These are phyloP conservation scores for Bradypodion pumilum DNA, from an alignment of 2,797 vertebrate species.

Conservation along the genomic window DNA sequence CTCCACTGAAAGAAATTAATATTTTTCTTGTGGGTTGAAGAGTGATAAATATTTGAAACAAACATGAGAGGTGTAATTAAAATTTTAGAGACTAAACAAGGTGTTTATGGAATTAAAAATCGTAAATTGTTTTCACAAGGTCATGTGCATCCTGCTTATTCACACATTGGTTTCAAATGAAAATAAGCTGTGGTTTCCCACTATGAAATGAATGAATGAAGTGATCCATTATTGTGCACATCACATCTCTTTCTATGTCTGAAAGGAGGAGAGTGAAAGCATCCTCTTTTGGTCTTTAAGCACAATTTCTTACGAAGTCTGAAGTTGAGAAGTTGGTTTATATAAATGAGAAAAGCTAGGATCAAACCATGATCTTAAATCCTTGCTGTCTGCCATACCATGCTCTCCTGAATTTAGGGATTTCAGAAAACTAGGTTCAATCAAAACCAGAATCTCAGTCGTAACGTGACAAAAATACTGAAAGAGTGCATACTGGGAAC, in stretches of 20 bases:
- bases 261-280: background rate
- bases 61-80: background rate
- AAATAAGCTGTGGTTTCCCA: background rate
- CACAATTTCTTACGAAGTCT: background rate
- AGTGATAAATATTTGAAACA: too few relatives aligned
- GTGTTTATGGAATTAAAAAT: background rate
- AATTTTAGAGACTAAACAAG: background rate
- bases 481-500: background rate
- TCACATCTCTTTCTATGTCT: background rate
- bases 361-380: background rate
- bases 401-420: background rate
- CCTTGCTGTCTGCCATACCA: background rate
- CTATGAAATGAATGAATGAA: too few relatives aligned
- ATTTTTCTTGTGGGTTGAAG: background rate
- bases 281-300: background rate
- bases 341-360: background rate
- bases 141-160: background rate
- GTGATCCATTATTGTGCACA: background rate
- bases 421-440: background rate
- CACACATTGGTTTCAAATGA: background rate
- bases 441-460: background rate
- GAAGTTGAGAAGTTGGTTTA: background rate
- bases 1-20: background rate
- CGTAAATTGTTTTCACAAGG: too few relatives aligned
- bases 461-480: background rate